These are phyloP conservation scores for Tachysurus vachellii DNA, from an alignment of 2,113 vertebrate species.

Conservation along the genomic window DNA sequence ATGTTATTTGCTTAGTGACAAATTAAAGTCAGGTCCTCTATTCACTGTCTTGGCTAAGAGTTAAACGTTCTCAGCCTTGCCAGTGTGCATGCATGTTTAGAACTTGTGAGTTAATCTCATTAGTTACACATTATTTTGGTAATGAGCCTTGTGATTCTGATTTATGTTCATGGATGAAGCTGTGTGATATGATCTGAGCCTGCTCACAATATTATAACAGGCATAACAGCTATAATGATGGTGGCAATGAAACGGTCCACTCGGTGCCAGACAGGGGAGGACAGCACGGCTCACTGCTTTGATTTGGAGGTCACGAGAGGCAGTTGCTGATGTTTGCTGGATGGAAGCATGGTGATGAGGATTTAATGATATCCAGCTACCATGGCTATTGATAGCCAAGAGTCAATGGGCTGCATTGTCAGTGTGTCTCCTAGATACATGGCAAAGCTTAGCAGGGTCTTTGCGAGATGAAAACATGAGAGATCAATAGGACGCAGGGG, in stretches of 20 bases:
- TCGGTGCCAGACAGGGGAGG: conserved; percentile 37
- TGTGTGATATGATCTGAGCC: conserved; percentile 22
- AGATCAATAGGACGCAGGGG: conserved; percentile 80
- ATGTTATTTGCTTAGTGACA: conserved; percentile 15
- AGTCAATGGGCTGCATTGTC: conserved; percentile 74
- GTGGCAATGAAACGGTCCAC: conserved; percentile 19
- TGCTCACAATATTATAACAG: conserved; percentile 27
- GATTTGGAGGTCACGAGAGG: conserved; percentile 71
- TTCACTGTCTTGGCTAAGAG: conserved; percentile 20
- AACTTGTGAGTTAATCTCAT: conserved; percentile 42
- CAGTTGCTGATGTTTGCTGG: conserved; percentile 63
- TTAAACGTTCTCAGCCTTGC: conserved; percentile 23
- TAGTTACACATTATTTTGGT: conserved; percentile 48
- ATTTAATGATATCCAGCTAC: conserved; percentile 80
- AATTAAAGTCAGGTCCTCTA: conserved; percentile 16
- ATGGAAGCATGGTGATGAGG: conserved; percentile 75
- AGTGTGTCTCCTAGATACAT: conserved; percentile 76
- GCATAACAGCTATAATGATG: conserved; percentile 32
- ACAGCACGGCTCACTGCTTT: conserved; percentile 56
- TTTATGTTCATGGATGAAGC: conserved; percentile 36
- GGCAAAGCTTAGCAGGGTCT: conserved; percentile 77
- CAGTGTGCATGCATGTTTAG: conserved; percentile 24
- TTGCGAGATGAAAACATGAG: conserved; percentile 77
- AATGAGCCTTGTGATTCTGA: conserved; percentile 43
- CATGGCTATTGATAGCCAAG: conserved; percentile 74